These are phyloP conservation scores for Sciurus carolinensis DNA, from an alignment of 2,797 vertebrate genomes.

Conservation along the genomic window DNA sequence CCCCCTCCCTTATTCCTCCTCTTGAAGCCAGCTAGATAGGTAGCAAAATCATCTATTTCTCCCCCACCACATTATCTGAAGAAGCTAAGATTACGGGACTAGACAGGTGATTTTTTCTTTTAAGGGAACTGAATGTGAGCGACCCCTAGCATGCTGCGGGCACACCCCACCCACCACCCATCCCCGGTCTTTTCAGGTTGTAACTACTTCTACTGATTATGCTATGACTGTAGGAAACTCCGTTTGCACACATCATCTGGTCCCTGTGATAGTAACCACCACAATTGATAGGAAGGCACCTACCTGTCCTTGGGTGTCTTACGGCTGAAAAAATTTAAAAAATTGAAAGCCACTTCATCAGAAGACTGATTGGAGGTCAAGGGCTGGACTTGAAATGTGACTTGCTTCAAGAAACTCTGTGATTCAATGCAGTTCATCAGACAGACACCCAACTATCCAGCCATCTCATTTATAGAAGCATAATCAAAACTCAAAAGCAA, in stretches of 20 bases:
- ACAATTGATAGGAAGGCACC: neutral
- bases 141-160: no score
- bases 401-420: neutral
- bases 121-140: no score
- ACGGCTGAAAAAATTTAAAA: neutral
- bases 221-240: neutral
- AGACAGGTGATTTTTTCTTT: neutral
- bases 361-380: neutral
- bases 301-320: neutral
- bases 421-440: neutral
- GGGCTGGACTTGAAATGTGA: neutral
- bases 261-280: neutral
- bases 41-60: neutral
- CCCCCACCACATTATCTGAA: neutral
- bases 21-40: neutral
- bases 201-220: neutral
- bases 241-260: neutral
- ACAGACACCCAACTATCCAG: neutral
- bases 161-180: no score
- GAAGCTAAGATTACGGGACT: neutral
- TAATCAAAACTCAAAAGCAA: neutral
- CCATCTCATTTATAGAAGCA: neutral
- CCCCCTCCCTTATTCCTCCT: neutral
- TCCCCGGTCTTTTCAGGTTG: neutral
- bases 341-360: neutral